These are phyloP conservation scores for Caenorhabditis sp. DNA, from an alignment of 2,888 invertebrate genomes.

Conservation along the genomic window DNA sequence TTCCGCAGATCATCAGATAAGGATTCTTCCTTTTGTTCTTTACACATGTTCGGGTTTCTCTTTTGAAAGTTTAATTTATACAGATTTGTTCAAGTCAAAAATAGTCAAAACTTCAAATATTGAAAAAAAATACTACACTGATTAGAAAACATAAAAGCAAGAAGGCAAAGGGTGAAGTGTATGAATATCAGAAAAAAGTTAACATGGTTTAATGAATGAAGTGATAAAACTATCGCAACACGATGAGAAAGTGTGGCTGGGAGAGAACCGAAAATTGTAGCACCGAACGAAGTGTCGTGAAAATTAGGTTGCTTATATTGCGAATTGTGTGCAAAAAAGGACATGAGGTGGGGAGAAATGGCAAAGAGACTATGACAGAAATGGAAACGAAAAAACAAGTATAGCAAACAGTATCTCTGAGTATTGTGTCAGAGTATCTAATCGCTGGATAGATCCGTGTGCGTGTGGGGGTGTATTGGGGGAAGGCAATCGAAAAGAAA, in stretches of 20 bases:
- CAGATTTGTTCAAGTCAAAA: background rate
- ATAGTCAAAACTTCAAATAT: no score
- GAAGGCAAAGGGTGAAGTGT: slow-evolving; percentile 19
- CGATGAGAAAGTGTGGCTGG: background rate
- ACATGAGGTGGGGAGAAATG: slow-evolving; percentile 24
- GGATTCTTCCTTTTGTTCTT: background rate
- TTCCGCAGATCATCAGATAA: background rate
- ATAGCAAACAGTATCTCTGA: slow-evolving; percentile 20
- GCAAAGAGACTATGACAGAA: slow-evolving; percentile 31
- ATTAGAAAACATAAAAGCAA: slow-evolving; percentile 39
- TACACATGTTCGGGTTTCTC: background rate
- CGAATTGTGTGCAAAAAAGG: slow-evolving; percentile 17
- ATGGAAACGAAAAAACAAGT: background rate
- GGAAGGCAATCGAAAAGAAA: slow-evolving; percentile 4
- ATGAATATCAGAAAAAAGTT: background rate
- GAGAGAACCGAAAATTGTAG: slow-evolving; percentile 55
- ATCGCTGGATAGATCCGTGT: slow-evolving; percentile 51
- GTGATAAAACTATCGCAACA: slow-evolving; percentile 51
- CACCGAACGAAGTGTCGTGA: slow-evolving; percentile 57
- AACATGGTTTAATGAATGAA: slow-evolving; percentile 43
- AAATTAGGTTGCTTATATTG: slow-evolving; percentile 34
- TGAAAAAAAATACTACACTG: slow-evolving; percentile 5
- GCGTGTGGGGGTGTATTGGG: slow-evolving; percentile 1
- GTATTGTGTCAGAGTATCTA: slow-evolving; percentile 45
- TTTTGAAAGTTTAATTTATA: background rate